Base-by-base conservation (phyloP, 2,797 vertebrate genomes). In the Podargus strigoides region DNA sequence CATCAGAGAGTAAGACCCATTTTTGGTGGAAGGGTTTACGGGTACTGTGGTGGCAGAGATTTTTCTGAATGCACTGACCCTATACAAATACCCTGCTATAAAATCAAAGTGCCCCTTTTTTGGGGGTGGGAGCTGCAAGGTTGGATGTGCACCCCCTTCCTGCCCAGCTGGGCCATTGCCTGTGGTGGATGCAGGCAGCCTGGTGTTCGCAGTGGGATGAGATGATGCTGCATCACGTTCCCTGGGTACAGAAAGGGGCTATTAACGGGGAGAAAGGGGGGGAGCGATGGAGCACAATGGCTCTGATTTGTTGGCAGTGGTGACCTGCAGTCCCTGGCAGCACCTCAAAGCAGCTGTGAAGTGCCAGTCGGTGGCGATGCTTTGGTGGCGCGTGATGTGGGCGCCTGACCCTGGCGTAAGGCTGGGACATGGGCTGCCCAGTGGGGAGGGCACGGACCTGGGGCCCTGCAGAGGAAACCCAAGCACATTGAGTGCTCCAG, bases 311-410 rank as follows among this genome's bases (percentile, higher is more conserved):
- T 76, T 96, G 96, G 96, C 94, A 96, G 87, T 56, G 3, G 0
- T 0, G 27, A 92, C 82, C 94, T 72, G 15, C 81, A 82, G 91
- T 81, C 87, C 91, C 93, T 96, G 95, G 94, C 95, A 96, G 81
- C 74, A 94, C 94, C 93, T 94, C 93, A 93, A 92, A 95, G 95
- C 94, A 95, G 90, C 85, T 95, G 93, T 13, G 63, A 79, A 79
- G 89, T 96, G 91, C 91, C 94, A 95, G 96, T 60, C 26, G 20
- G 89, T 63, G 81, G 87, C 9, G 72, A 87, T 80, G 94, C 89
- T 77, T 36, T 2, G 6, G n/a, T n/a, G 88, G 89, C 77, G 70
- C 87, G 66, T 94, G 96, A 95, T 96, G 85, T 1, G 26, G 85
- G 69, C 63, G 60, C 95, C 91, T 92, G 93, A 89, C 79, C 64